Percentiles rank a stretch among this genome's conserved stretches.
Evolutionary conservation across 2,888 invertebrate genomes (phyloP).

Genomic region (Koerneria pararmatus): DNA sequence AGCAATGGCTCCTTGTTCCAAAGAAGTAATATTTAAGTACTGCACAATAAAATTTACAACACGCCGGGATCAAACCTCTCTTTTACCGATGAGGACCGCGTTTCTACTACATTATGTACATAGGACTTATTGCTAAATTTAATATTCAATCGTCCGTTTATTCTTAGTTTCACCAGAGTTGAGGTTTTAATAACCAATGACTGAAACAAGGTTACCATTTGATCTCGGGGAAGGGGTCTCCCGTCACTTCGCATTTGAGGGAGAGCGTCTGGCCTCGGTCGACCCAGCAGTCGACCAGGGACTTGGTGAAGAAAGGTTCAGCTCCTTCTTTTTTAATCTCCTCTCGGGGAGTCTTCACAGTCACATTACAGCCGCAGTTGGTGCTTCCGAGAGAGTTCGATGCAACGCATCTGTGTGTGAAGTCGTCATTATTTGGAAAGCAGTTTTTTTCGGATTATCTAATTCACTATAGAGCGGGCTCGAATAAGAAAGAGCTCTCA

Average conservation of each 20-base stretch:
- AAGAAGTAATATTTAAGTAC: no score
- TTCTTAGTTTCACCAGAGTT: slow-evolving; percentile 79
- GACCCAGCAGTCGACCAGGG: slow-evolving; percentile 51
- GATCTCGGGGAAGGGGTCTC: slow-evolving; percentile 86
- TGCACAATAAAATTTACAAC: no score
- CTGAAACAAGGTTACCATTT: slow-evolving; percentile 76
- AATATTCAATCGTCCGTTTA: no score
- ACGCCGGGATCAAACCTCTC: no score
- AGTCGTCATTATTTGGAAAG: background rate
- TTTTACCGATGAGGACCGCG: no score
- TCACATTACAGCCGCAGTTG: slow-evolving; percentile 54
- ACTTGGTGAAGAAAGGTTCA: slow-evolving; percentile 57
- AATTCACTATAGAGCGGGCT: no score
- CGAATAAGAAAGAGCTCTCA: no score
- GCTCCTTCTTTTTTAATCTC: slow-evolving; percentile 54
- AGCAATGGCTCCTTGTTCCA: no score
- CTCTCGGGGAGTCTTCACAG: slow-evolving; percentile 51
- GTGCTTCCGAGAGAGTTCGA: slow-evolving; percentile 63
- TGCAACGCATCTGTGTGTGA: slow-evolving; percentile 62
- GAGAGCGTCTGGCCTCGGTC: slow-evolving; percentile 55
- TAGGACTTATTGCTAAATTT: no score
- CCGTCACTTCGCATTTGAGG: slow-evolving; percentile 69
- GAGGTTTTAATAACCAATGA: slow-evolving; percentile 93
- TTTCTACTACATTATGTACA: no score
- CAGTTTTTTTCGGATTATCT: background rate